Percentiles rank a stretch among this genome's conserved stretches.
Evolutionary conservation across 2,888 invertebrate genomes (phyloP).

Genomic region (Gibbula magus): DNA sequence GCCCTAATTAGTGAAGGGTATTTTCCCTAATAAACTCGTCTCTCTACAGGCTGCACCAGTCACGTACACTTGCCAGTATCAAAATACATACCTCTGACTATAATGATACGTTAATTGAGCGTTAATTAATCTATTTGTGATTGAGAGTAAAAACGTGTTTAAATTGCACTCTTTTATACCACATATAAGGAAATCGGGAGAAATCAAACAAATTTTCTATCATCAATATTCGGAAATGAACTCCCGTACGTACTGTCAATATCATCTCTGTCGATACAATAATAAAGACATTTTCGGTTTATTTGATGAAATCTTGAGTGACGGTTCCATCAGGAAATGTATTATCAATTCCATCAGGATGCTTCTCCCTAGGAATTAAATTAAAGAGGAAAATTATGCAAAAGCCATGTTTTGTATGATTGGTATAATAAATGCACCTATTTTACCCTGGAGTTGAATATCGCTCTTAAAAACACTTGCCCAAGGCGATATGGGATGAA

Average conservation of each 20-base stretch:
- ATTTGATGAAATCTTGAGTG: conserved; percentile 3
- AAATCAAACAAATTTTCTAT: conserved; percentile 11
- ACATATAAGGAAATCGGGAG: not conserved
- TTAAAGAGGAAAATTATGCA: conserved; percentile 15
- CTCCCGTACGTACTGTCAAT: not conserved
- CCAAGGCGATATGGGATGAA: not conserved
- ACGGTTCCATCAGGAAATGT: not conserved
- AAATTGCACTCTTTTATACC: conserved; percentile 1
- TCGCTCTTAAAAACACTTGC: not conserved
- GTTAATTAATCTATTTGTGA: conserved; percentile 14
- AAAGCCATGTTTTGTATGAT: conserved; percentile 19
- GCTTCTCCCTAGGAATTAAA: not conserved
- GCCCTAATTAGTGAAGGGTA: not conserved
- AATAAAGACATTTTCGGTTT: not conserved
- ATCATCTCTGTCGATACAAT: not conserved
- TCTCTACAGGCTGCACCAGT: not conserved
- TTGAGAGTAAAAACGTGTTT: not conserved
- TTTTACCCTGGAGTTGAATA: conserved; percentile 1
- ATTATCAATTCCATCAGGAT: not conserved
- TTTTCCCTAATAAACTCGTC: not conserved
- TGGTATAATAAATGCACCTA: not conserved
- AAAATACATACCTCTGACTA: not conserved
- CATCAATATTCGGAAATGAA: conserved; percentile 3
- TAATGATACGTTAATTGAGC: not conserved
- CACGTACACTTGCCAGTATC: not conserved